phyloP scores from a whole-genome alignment of 2,888 invertebrate genomes.

The Biston stratarius region DNA sequence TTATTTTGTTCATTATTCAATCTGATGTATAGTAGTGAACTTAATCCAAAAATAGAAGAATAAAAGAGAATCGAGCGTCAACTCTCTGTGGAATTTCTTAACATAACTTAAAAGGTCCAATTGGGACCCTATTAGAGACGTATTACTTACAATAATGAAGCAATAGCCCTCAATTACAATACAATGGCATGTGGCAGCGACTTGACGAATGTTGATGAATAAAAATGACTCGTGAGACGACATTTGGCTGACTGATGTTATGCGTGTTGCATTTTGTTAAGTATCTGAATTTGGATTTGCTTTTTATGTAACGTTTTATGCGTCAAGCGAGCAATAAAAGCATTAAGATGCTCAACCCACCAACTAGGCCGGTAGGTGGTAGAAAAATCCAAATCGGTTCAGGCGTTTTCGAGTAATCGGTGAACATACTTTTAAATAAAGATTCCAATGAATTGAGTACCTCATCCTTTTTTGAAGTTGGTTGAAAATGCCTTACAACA shows the following conservation, averaged over 20 bases:
- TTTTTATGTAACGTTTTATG: no score
- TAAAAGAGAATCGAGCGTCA: not conserved
- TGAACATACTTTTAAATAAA: no score
- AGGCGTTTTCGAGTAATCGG: no score
- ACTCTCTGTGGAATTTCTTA: constrained; percentile 13
- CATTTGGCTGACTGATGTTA: not conserved
- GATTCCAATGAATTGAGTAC: no score
- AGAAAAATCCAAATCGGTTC: no score
- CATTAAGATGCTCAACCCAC: no score
- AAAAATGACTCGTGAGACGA: constrained; percentile 36
- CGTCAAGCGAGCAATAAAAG: no score
- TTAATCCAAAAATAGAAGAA: not conserved
- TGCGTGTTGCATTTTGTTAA: constrained; percentile 2
- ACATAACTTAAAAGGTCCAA: constrained; percentile 28
- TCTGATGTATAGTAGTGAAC: no score
- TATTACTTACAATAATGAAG: constrained; percentile 49
- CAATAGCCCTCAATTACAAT: constrained; percentile 49
- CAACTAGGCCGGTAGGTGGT: no score
- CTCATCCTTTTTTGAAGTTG: no score
- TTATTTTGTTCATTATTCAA: no score
- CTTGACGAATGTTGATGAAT: constrained; percentile 34
- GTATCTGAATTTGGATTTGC: not conserved
- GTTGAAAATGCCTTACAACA: no score
- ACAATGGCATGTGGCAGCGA: constrained; percentile 39
- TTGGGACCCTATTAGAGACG: constrained; percentile 44